Conservation (phyloP, 2,797 vertebrate genomes). For the Malurus splendens region DNA sequence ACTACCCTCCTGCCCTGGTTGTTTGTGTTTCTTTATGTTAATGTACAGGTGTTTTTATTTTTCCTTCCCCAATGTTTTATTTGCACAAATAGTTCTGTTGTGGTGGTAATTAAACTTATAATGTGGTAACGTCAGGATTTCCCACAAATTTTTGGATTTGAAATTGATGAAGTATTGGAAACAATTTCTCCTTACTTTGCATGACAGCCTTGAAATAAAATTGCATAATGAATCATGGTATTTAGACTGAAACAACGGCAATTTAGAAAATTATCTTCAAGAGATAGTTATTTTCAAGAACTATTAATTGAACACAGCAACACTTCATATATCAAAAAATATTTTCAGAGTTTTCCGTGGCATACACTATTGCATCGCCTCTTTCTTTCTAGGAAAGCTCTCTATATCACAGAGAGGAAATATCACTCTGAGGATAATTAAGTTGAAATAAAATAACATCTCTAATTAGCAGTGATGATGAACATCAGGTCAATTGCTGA, state of each 20-base stretch:
- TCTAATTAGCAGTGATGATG: neutral
- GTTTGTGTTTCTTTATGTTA: neutral
- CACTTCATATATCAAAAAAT: neutral
- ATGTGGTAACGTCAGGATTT: neutral
- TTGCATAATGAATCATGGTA: neutral
- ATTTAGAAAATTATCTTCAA: neutral
- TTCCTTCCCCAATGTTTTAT: rapidly evolving
- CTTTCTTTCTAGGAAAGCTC: slow-evolving; percentile 35
- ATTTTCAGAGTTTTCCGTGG: neutral
- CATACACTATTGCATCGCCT: neutral
- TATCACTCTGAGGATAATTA: slow-evolving; percentile 20
- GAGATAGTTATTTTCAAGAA: neutral
- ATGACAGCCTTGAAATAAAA: neutral
- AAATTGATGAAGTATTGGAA: neutral
- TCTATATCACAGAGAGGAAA: neutral
- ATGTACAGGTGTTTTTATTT: neutral
- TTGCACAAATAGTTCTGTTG: neutral
- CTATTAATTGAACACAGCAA: neutral
- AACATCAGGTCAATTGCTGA: slow-evolving; percentile 1
- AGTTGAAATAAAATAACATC: slow-evolving; percentile 5
- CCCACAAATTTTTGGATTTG: neutral
- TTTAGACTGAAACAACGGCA: neutral
- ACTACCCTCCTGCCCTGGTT: neutral
- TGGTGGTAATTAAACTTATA: neutral
- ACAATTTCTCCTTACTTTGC: neutral